These are phyloP conservation scores for Dendrocincla fuliginosa DNA, from an alignment of 2,797 vertebrate genomes.

Conservation along the genomic window DNA sequence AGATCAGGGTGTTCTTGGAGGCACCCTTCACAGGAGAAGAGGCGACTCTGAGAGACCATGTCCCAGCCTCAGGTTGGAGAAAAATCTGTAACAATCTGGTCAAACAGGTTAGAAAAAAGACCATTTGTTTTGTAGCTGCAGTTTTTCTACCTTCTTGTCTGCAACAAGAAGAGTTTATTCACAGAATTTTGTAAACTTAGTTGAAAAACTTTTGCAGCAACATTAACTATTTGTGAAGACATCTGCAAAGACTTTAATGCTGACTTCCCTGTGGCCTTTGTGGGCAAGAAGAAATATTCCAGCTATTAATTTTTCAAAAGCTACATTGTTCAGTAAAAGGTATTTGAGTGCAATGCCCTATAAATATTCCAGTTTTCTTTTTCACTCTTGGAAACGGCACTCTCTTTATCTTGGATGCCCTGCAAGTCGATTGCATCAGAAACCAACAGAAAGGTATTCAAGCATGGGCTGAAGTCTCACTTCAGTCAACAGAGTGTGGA, in stretches of 20 bases:
- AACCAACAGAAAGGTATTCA: slow-evolving; percentile 51
- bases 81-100: neutral
- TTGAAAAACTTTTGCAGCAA: neutral
- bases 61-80: neutral
- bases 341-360: neutral
- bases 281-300: neutral
- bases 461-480: slow-evolving; percentile 13
- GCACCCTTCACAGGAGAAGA: neutral
- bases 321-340: neutral
- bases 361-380: slow-evolving; percentile 13
- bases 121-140: neutral
- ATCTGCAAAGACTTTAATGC: neutral
- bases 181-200: neutral
- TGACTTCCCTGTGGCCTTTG: neutral
- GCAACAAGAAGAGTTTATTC: neutral
- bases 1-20: neutral
- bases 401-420: slow-evolving; percentile 58
- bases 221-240: neutral
- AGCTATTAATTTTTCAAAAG: slow-evolving; percentile 36
- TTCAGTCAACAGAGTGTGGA: neutral
- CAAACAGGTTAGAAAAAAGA: neutral
- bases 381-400: neutral
- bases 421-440: slow-evolving; percentile 40
- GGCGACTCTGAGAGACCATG: neutral
- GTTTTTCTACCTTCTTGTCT: neutral